phyloP scores from a whole-genome alignment of 2,888 invertebrate species.

The Nudaria mundana region DNA sequence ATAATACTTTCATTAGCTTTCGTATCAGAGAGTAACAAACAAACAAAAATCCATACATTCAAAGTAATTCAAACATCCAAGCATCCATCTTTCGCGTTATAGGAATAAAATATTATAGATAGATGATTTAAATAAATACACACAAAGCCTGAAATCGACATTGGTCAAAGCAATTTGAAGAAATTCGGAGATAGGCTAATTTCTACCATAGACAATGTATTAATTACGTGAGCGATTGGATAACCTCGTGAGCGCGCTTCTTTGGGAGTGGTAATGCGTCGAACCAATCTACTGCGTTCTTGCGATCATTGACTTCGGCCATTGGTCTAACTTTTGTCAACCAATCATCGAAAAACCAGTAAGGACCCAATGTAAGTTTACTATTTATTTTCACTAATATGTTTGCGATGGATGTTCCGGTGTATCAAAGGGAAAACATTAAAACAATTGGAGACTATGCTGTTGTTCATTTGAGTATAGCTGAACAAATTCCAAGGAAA shows the following conservation, averaged over 20 bases:
- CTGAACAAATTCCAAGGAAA: conserved; percentile 53
- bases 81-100: too few species aligned
- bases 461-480: conserved; percentile 37
- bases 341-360: conserved; percentile 94
- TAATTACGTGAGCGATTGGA: conserved; percentile 76
- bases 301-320: conserved; percentile 88
- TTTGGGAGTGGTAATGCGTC: conserved; percentile 84
- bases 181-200: conserved; percentile 31
- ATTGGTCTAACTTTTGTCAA: conserved; percentile 92
- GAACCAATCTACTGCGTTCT: conserved; percentile 87
- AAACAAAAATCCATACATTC: too few species aligned
- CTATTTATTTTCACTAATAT: conserved; percentile 63
- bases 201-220: conserved; percentile 62
- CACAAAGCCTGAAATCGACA: not conserved
- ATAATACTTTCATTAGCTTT: too few species aligned
- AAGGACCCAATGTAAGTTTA: conserved; percentile 77
- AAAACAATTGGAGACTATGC: conserved; percentile 34
- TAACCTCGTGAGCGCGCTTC: conserved; percentile 60
- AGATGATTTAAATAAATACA: too few species aligned
- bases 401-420: conserved; percentile 46
- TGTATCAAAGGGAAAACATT: conserved; percentile 27
- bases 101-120: too few species aligned
- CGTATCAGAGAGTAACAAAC: too few species aligned
- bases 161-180: not conserved
- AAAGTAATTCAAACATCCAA: too few species aligned